A percentile compares a stretch with the other conserved stretches of the same genome.
phyloP scores from a whole-genome alignment of 1,140 invertebrate genomes.

The Philotrypesis tridentata region DNA sequence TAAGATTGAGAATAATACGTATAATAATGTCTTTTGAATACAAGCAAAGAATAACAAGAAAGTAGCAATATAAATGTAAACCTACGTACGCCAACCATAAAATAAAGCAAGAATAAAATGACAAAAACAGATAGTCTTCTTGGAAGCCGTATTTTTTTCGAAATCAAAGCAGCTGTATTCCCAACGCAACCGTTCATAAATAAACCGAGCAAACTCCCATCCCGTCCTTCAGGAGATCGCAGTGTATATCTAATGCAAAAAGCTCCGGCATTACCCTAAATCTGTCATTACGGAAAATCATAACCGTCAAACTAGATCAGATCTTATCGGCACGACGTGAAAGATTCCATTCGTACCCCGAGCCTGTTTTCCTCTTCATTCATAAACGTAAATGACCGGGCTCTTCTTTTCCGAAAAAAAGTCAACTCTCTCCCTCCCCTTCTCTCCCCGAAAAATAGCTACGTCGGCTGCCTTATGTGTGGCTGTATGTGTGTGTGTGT shows the following conservation, averaged over 20 bases:
- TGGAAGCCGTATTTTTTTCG: no score
- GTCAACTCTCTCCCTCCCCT: slow-evolving; percentile 16
- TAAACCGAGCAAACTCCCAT: background rate
- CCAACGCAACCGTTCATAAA: background rate
- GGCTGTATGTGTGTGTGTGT: background rate
- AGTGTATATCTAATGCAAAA: background rate
- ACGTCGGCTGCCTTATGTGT: background rate
- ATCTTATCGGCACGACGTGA: slow-evolving; percentile 28
- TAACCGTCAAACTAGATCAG: slow-evolving; percentile 33
- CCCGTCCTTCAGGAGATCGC: background rate
- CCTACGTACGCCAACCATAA: no score
- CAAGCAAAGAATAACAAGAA: no score
- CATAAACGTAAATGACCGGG: slow-evolving; percentile 38
- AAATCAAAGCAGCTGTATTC: background rate
- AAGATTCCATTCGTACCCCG: slow-evolving; percentile 27
- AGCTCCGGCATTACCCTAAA: background rate
- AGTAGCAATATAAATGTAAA: no score
- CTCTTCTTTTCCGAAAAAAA: background rate
- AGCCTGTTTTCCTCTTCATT: slow-evolving; percentile 35
- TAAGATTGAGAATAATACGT: no score
- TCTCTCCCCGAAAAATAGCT: slow-evolving; percentile 9
- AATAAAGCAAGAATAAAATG: no score
- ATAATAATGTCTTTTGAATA: no score
- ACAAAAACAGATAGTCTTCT: no score
- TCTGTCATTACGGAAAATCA: slow-evolving; percentile 34